These are phyloP conservation scores for Coregonus suidteri DNA, from an alignment of 2,797 vertebrate species.

Conservation along the genomic window DNA sequence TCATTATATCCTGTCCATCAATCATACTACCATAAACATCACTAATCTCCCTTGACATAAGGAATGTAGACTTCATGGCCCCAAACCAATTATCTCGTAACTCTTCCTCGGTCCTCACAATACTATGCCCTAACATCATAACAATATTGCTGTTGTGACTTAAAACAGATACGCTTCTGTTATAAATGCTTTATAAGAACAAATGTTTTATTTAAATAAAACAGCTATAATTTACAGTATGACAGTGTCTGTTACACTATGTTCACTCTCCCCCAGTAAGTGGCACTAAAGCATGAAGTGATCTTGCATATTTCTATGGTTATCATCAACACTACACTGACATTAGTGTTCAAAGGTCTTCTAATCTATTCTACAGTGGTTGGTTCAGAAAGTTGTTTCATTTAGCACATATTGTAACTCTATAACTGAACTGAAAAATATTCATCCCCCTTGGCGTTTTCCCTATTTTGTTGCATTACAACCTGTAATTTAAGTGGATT, in stretches of 20 bases:
- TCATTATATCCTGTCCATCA: too few relatives aligned
- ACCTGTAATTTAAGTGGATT: too few relatives aligned
- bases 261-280: conserved; percentile 19
- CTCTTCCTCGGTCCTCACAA: too few relatives aligned
- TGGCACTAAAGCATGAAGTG: not conserved
- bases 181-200: not conserved
- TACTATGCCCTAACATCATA: too few relatives aligned
- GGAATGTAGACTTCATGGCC: too few relatives aligned
- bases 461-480: too few relatives aligned
- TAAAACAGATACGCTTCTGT: not conserved
- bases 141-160: not conserved
- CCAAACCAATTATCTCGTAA: too few relatives aligned
- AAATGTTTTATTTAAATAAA: not conserved
- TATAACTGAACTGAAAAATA: not conserved
- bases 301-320: not conserved
- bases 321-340: not conserved
- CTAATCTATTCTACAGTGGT: not conserved
- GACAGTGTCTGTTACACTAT: not conserved
- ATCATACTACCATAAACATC: too few relatives aligned
- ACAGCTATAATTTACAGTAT: not conserved
- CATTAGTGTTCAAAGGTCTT: not conserved
- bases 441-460: too few relatives aligned
- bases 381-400: not conserved
- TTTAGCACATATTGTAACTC: not conserved
- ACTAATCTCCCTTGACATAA: too few relatives aligned